Percentiles rank a stretch among this genome's conserved stretches.
These are phyloP conservation scores for Elachura formosa DNA, from an alignment of 2,113 vertebrate species.

Conservation along the genomic window DNA sequence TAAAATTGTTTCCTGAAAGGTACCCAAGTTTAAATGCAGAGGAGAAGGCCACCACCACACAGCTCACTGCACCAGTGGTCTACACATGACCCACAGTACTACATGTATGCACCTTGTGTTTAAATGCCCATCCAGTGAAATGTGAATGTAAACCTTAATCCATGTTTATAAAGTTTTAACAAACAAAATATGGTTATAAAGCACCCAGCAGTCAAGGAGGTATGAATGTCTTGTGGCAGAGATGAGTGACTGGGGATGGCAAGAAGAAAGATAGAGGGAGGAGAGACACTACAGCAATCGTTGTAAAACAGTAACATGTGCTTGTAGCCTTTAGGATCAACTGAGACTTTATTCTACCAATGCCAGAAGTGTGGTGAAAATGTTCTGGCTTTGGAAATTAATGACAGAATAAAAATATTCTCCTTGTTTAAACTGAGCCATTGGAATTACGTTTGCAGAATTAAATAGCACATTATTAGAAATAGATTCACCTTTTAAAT, in stretches of 20 bases:
- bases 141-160: background rate
- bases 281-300: background rate
- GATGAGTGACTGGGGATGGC: background rate
- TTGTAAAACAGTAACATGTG: background rate
- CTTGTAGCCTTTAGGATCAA: background rate
- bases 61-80: background rate
- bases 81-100: background rate
- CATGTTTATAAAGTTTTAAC: background rate
- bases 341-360: background rate
- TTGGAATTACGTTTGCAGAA: background rate
- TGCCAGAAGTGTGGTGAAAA: background rate
- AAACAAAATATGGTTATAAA: background rate
- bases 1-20: background rate
- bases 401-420: background rate
- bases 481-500: background rate
- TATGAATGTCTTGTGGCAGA: background rate
- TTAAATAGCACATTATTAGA: background rate
- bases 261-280: background rate
- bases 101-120: too few species aligned
- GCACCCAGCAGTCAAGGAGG: background rate
- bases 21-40: background rate
- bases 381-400: background rate
- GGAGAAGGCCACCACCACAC: background rate
- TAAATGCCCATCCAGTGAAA: background rate
- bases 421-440: background rate